Percentiles rank a stretch among this genome's conserved stretches.
These are phyloP conservation scores for Nannospalax galili DNA, from an alignment of 2,113 vertebrate species.

Conservation along the genomic window DNA sequence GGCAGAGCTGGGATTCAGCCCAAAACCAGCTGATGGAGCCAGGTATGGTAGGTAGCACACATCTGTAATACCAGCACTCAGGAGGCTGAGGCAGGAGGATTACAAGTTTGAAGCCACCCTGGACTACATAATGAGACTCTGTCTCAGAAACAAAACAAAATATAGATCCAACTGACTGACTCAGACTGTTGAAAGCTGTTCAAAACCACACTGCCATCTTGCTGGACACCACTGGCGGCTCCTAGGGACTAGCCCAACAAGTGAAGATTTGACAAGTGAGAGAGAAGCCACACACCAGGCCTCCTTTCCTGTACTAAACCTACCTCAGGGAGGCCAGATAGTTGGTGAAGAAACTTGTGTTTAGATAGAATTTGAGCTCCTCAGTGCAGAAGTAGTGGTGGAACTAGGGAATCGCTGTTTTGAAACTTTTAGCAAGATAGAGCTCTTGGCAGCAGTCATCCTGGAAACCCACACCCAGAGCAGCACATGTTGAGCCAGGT, in stretches of 20 bases:
- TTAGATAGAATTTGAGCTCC: neutral
- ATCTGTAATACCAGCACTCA: neutral
- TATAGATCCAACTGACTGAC: neutral
- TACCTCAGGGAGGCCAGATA: neutral
- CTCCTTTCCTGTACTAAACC: neutral
- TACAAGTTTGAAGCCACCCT: neutral
- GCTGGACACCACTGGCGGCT: neutral
- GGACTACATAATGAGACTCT: neutral
- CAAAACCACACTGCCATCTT: neutral
- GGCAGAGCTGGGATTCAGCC: neutral
- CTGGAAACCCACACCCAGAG: neutral
- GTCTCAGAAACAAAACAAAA: neutral
- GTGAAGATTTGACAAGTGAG: neutral
- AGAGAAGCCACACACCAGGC: neutral
- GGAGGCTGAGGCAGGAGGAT: neutral
- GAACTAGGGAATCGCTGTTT: neutral
- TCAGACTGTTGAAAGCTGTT: neutral
- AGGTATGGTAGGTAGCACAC: neutral
- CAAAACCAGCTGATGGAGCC: neutral
- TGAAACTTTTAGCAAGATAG: neutral
- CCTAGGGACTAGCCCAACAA: neutral
- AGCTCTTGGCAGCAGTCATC: neutral
- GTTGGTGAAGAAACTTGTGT: neutral
- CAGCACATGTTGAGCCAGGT: fast-evolving
- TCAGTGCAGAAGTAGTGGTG: neutral